Percentiles rank a stretch among this genome's conserved stretches.
phyloP scores from a whole-genome alignment of 2,888 invertebrate species.

The Miltochrista miniata region DNA sequence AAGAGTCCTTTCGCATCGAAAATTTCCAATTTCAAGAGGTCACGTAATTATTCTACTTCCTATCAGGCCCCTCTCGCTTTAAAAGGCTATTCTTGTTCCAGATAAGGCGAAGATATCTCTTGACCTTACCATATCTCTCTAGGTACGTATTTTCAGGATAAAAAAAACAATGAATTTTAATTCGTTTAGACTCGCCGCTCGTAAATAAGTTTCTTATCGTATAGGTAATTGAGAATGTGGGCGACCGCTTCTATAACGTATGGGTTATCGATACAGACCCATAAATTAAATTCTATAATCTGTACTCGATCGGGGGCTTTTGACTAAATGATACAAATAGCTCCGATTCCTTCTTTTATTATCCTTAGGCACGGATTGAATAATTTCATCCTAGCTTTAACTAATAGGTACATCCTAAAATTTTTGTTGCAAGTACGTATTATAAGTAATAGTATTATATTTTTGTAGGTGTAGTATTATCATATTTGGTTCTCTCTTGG shows the following conservation, averaged over 20 bases:
- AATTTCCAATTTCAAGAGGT: constrained; percentile 64
- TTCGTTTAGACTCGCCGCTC: constrained; percentile 60
- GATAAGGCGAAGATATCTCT: constrained; percentile 76
- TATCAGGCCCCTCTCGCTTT: constrained; percentile 59
- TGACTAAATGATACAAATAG: constrained; percentile 53
- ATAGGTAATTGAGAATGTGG: constrained; percentile 80
- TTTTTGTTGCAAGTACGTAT: too few relatives aligned
- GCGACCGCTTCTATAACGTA: constrained; percentile 64
- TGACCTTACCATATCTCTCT: constrained; percentile 74
- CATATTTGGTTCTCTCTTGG: too few relatives aligned
- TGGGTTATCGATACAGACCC: constrained; percentile 54
- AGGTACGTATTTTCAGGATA: constrained; percentile 69
- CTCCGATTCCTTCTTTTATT: constrained; percentile 19
- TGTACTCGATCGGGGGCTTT: constrained; percentile 47
- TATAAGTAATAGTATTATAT: too few relatives aligned
- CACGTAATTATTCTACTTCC: constrained; percentile 64
- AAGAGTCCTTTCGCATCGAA: constrained; percentile 36
- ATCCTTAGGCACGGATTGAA: neutral
- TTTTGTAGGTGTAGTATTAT: too few relatives aligned
- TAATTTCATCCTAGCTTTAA: neutral
- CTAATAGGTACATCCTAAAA: too few relatives aligned
- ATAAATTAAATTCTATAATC: constrained; percentile 66
- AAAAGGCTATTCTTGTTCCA: constrained; percentile 81
- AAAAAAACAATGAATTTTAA: constrained; percentile 83
- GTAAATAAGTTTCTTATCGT: constrained; percentile 80